Conservation (phyloP, 2,113 vertebrate genomes). For the Scomber japonicus region DNA sequence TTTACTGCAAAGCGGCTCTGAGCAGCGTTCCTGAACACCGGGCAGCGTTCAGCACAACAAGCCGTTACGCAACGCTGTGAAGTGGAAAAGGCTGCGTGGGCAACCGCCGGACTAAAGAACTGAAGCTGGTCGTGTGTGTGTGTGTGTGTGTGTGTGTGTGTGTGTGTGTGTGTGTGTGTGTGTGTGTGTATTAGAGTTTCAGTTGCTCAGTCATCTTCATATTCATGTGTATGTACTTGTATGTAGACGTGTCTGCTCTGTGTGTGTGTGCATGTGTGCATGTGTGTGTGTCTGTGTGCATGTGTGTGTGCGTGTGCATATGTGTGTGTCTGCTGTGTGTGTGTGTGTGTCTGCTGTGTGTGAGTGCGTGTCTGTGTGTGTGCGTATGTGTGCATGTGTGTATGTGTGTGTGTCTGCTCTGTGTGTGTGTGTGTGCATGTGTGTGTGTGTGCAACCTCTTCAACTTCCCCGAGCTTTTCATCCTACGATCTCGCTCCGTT, state of each 20-base stretch:
- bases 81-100: conserved; percentile 48
- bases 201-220: no score
- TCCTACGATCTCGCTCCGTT: conserved; percentile 48
- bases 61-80: conserved; percentile 41
- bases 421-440: conserved; percentile 1
- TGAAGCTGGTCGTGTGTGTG: no score
- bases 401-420: not conserved
- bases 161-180: conserved; percentile 8
- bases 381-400: no score
- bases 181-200: not conserved
- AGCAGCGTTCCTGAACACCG: conserved; percentile 20
- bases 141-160: not conserved
- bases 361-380: no score
- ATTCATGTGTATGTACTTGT: not conserved
- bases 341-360: no score
- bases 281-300: no score
- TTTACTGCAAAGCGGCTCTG: conserved; percentile 2
- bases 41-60: conserved; percentile 46
- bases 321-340: no score
- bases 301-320: no score
- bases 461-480: conserved; percentile 58
- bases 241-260: no score
- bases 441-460: conserved; percentile 22
- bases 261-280: no score
- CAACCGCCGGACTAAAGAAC: not conserved